These are phyloP conservation scores for Emydocephalus ijimae DNA, from an alignment of 2,113 vertebrate genomes.

Conservation along the genomic window DNA sequence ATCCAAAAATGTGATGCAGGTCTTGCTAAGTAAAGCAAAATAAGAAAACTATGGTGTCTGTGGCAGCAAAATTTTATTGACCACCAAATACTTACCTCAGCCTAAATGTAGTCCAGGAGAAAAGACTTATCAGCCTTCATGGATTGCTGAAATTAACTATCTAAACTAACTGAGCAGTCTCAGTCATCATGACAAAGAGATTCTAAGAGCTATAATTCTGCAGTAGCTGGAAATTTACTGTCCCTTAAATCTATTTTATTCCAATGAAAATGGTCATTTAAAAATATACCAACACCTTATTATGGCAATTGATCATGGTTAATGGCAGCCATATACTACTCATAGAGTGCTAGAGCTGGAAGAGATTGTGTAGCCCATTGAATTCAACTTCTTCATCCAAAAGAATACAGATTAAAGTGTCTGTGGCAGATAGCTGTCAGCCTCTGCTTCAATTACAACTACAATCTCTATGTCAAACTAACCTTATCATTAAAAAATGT, in stretches of 20 bases:
- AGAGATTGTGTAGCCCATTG: not conserved
- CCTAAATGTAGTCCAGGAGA: not conserved
- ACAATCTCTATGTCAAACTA: not conserved
- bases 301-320: not conserved
- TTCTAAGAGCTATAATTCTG: not conserved
- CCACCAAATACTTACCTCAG: not conserved
- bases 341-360: not conserved
- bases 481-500: not conserved
- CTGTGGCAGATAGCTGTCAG: not conserved
- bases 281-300: not conserved
- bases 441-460: not conserved
- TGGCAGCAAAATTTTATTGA: not conserved
- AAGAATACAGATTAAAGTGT: not conserved
- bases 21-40: not conserved
- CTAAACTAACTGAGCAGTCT: not conserved
- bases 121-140: not conserved
- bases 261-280: not conserved
- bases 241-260: not conserved
- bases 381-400: not conserved
- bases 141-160: not conserved
- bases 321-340: not conserved
- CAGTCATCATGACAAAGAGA: not conserved
- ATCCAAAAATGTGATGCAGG: not conserved
- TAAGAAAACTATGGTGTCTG: not conserved
- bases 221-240: not conserved